Evolutionary conservation across 92 coral and sea anemone species (phyloP).

Genomic region (Umimayanthus chanpuru): DNA sequence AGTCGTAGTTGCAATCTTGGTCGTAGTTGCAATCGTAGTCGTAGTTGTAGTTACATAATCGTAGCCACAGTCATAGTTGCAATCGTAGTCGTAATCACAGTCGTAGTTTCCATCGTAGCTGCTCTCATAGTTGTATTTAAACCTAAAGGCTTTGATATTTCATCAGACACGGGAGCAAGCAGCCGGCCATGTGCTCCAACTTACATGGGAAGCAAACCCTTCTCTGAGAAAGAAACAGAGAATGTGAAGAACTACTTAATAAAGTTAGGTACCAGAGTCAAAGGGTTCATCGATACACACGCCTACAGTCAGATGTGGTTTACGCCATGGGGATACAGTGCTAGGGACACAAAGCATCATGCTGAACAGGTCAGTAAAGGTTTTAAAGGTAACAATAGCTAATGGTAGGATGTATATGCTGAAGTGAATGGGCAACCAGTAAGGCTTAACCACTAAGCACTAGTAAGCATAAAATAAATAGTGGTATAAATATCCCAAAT

Average conservation of each 20-base stretch:
- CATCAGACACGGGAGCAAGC: constrained; percentile 62
- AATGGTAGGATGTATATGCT: neutral
- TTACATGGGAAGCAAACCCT: constrained; percentile 56
- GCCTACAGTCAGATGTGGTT: constrained; percentile 93
- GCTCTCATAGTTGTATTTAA: neutral
- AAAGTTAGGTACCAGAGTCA: constrained; percentile 39
- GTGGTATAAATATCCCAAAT: no score
- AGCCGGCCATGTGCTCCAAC: constrained; percentile 57
- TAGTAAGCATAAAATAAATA: no score
- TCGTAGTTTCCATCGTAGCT: no score
- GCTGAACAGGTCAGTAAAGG: constrained; percentile 57
- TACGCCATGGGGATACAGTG: constrained; percentile 92
- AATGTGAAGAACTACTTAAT: constrained; percentile 62
- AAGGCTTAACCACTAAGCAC: no score
- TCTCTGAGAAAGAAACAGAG: constrained; percentile 69
- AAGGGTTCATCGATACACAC: constrained; percentile 89
- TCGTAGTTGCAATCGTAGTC: no score
- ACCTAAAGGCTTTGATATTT: no score
- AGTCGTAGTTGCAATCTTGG: no score
- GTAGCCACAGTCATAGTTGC: no score
- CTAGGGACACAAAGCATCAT: constrained; percentile 50
- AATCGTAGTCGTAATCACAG: no score
- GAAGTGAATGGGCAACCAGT: no score
- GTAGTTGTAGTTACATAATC: no score
- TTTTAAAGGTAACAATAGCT: neutral